A percentile compares a stretch with the other conserved stretches of the same genome.
Evolutionary conservation across 2,113 vertebrate species (phyloP).

Genomic region (Calidris pygmaea): DNA sequence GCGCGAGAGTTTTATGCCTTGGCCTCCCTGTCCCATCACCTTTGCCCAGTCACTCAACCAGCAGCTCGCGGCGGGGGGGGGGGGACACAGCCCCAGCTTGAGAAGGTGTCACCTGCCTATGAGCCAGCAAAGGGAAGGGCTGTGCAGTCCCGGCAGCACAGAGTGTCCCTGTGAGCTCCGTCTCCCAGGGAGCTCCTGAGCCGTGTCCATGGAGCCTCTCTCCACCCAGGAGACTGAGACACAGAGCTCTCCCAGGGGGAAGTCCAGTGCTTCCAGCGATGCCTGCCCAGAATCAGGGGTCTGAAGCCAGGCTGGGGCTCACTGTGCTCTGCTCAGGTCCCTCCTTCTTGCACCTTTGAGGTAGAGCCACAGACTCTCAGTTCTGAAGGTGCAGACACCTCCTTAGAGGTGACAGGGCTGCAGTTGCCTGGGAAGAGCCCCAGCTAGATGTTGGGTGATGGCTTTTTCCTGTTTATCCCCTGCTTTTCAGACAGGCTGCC

Average conservation of each 20-base stretch:
- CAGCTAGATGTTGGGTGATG: background rate
- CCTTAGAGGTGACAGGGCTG: background rate
- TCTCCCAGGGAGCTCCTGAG: background rate
- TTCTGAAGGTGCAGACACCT: background rate
- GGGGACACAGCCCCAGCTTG: background rate
- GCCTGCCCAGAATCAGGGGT: background rate
- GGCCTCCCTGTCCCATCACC: rapidly evolving
- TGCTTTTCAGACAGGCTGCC: background rate
- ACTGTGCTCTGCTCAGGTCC: rapidly evolving
- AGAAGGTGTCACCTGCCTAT: background rate
- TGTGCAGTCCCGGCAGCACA: background rate
- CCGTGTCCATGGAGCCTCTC: rapidly evolving
- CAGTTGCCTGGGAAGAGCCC: background rate
- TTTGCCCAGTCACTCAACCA: background rate
- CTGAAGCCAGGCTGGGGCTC: background rate
- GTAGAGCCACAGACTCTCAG: background rate
- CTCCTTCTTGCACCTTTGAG: background rate
- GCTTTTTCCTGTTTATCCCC: background rate
- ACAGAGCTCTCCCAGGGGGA: background rate
- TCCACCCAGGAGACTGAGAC: background rate
- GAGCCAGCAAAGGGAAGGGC: background rate
- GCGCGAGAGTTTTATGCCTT: rapidly evolving
- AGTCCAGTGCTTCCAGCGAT: background rate
- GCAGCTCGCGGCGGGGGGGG: rapidly evolving
- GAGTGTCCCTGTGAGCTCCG: background rate